Evolutionary conservation across 92 coral and sea anemone species (phyloP).

Genomic region (Bergia sp.): DNA sequence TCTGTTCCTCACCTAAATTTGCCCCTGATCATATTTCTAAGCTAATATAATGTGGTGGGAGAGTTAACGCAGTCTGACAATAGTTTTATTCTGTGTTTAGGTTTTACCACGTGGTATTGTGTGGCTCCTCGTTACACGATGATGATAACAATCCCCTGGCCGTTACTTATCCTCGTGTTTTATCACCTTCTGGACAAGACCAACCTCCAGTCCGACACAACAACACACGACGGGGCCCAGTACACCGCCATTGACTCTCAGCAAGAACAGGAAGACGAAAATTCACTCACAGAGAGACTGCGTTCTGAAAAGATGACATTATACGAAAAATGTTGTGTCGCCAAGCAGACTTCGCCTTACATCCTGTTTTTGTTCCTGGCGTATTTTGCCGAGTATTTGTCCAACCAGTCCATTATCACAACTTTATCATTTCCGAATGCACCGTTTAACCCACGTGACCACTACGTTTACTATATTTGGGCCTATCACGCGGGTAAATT

Average conservation of each 20-base stretch:
- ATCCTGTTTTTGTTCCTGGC: constrained; percentile 76
- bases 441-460: constrained; percentile 77
- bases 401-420: constrained; percentile 86
- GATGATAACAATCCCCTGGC: constrained; percentile 59
- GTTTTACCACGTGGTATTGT: constrained; percentile 59
- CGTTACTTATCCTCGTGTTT: constrained; percentile 45
- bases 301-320: constrained; percentile 8
- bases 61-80: neutral
- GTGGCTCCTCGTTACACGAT: constrained; percentile 53
- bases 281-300: neutral
- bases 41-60: no score
- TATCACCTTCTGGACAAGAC: constrained; percentile 56
- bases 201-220: constrained; percentile 4
- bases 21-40: neutral
- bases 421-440: constrained; percentile 74
- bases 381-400: constrained; percentile 81
- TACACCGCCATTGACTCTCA: constrained; percentile 39
- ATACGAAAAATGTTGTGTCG: constrained; percentile 51
- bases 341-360: constrained; percentile 64
- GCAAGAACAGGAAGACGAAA: neutral
- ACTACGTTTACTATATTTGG: constrained; percentile 80
- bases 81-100: constrained; percentile 1
- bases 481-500: constrained; percentile 82
- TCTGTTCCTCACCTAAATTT: no score
- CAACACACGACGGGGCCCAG: neutral